Evolutionary conservation across 2,113 vertebrate genomes (phyloP), one percentile per base, ranked within the genome.

Genomic region (Gymnobelideus leadbeateri): DNA sequence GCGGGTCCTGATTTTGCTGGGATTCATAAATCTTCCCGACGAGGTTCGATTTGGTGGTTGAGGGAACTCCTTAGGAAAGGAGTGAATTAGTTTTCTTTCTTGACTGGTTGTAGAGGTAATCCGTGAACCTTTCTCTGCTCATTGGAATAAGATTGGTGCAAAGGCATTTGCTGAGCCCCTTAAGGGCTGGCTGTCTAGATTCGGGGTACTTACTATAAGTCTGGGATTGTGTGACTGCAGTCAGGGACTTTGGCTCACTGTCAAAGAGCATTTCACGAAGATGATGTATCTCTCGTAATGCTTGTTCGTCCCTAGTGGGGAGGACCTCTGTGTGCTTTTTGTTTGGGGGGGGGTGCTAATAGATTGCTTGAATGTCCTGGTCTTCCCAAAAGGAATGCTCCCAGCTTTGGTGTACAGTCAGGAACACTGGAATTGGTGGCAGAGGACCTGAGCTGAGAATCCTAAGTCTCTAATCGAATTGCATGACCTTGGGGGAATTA

Each of bases 1-100:
- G 54, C 51, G 37, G 55, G 90, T 55, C 92, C 84, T 14, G 91
- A 91, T 97, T 96, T 97, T 91, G 1, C 84, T 95, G 93, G 94
- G 93, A 97, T 96, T 96, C 96, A 54, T 94, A 95, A 97, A 97
- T 96, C 96, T 97, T 91, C 84, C 91, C 9, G 92, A 91, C 61
- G 53, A 47, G 90, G 92, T 95, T 91, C 91, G 16, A 37, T 47
- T 77, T 43, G 89, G 55, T 0, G 12, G 55, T 0, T 11, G 52
- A 37, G 16, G 49, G 51, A 94, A 93, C 84, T 93, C 93, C 28
- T 24, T 89, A 53, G 84, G 28, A 94, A 91, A 96, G 68, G 61
- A 28, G n/a, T 51, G 94, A 90, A 89, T 84, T 23, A 21, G 19
- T 43, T 84, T 84, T n/a, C 61, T 43, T 43, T 84, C 37, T 84